Conservation (phyloP, 1,140 invertebrate species). For the Theocolax elegans region DNA sequence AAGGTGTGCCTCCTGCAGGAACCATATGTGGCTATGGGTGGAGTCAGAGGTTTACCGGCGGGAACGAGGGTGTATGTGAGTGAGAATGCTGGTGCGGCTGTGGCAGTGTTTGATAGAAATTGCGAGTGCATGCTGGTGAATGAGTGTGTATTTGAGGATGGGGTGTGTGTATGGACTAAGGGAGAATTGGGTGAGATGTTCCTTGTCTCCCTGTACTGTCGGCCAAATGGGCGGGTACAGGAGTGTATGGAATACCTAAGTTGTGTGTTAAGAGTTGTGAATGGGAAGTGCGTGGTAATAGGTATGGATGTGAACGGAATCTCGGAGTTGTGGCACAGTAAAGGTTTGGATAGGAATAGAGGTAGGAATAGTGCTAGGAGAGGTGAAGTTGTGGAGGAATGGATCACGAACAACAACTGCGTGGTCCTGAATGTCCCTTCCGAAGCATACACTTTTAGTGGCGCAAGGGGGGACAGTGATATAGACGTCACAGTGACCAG, state of each 20-base stretch:
- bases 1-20: neutral
- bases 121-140: neutral
- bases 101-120: neutral
- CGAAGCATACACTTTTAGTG: neutral
- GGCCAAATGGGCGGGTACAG: neutral
- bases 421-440: neutral
- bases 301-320: neutral
- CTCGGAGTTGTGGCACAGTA: neutral
- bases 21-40: neutral
- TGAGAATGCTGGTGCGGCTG: neutral
- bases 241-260: neutral
- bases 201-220: conserved; percentile 48
- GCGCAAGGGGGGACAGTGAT: conserved; percentile 30
- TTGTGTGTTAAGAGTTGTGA: neutral
- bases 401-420: neutral
- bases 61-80: neutral
- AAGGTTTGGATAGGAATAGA: neutral
- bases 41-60: neutral
- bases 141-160: neutral
- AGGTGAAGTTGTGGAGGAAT: neutral
- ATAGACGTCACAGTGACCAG: no score
- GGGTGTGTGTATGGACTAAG: neutral
- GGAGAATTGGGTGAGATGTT: neutral
- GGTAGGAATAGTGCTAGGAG: neutral
- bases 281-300: neutral